Percentiles rank a stretch among this genome's conserved stretches.
phyloP scores from a whole-genome alignment of 2,113 vertebrate genomes.

The Aix galericulata region DNA sequence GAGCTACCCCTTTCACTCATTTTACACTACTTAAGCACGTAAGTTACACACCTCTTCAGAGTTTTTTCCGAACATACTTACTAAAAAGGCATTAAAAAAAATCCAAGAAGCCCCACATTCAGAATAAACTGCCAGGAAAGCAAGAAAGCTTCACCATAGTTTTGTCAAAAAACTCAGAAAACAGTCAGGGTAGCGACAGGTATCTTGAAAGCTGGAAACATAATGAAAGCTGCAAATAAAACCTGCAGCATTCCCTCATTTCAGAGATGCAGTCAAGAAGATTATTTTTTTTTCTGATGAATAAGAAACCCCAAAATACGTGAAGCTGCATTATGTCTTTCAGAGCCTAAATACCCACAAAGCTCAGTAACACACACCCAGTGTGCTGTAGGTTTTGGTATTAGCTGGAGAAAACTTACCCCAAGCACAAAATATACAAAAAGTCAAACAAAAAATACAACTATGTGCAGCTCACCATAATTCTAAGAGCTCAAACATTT shows the following conservation, averaged over 20 bases:
- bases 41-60: not conserved
- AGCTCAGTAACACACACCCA: constrained; percentile 25
- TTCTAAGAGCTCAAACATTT: constrained; percentile 18
- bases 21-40: not conserved
- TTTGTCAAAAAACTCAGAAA: constrained; percentile 3
- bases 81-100: not conserved
- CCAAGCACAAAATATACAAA: not conserved
- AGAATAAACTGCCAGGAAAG: constrained; percentile 9
- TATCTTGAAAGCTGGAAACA: not conserved
- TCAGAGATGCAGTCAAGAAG: constrained; percentile 11
- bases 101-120: not conserved
- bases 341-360: constrained; percentile 55
- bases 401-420: constrained; percentile 53
- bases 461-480: not conserved
- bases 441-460: not conserved
- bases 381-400: constrained; percentile 30
- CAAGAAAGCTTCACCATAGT: not conserved
- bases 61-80: not conserved
- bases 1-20: not conserved
- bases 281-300: constrained; percentile 9
- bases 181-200: not conserved
- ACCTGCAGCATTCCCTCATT: not conserved
- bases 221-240: constrained; percentile 36
- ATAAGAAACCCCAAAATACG: constrained; percentile 11
- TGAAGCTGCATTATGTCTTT: constrained; percentile 40